phyloP scores from a whole-genome alignment of 2,797 vertebrate species.

The Stomatorhinus walkeri region DNA sequence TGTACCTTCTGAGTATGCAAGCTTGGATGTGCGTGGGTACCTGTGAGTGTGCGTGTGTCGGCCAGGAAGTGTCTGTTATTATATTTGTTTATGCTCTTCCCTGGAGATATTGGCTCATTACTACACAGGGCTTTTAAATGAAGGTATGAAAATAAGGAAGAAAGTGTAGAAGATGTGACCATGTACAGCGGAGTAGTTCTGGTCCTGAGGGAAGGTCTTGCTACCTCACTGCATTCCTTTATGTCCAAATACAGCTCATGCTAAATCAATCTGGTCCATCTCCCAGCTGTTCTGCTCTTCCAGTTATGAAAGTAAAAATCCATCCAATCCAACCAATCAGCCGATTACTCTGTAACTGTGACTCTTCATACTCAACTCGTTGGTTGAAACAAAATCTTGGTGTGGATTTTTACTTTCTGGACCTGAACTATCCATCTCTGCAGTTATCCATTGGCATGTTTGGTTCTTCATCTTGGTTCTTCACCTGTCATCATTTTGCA shows the following conservation, averaged over 20 bases:
- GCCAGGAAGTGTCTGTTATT: slow-evolving; percentile 31
- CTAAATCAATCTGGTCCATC: background rate
- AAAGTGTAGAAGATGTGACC: background rate
- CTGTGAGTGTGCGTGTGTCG: background rate
- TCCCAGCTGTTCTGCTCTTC: background rate
- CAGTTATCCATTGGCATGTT: background rate
- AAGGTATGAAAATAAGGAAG: slow-evolving; percentile 1
- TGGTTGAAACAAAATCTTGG: background rate
- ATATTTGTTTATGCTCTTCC: background rate
- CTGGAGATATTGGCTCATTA: background rate
- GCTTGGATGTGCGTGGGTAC: slow-evolving; percentile 32
- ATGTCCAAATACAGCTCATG: background rate
- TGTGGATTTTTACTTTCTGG: background rate
- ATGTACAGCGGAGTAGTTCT: background rate
- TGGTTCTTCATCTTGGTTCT: background rate
- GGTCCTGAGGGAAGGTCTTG: background rate
- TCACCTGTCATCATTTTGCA: background rate
- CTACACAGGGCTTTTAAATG: background rate
- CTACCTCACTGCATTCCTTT: background rate
- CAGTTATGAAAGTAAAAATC: background rate
- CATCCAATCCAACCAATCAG: background rate
- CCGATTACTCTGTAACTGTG: background rate
- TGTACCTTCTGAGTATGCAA: slow-evolving; percentile 23
- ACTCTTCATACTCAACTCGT: background rate
- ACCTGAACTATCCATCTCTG: background rate